Evolutionary conservation across 2,113 vertebrate genomes (phyloP), one percentile per base, ranked within the genome.

Genomic region (Eurypyga helias): DNA sequence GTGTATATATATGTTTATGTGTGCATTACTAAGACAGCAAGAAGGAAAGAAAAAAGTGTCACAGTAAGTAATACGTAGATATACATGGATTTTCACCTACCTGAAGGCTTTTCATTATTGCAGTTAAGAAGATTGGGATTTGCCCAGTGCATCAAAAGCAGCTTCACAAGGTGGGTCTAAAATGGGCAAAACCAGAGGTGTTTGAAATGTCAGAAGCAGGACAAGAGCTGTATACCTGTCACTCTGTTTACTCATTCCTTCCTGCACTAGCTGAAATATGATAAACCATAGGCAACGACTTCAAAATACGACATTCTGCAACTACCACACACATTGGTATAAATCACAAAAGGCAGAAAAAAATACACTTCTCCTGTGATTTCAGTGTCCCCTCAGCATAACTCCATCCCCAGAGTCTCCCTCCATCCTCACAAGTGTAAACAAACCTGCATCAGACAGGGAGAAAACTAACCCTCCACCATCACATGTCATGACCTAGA

Each of bases 51-150:
- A 91, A 76, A 49, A 9, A 48, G n/a, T 48, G 29, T 75, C 43
- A 78, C 13, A n/a, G 31, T 25, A 83, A 72, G 13, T 34, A 33
- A 10, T 18, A 45, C 2, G n/a, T 29, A 43, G 5, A 29, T 9
- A 26, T 8, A 62, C 9, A 64, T 4, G 4, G 15, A 83, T 83
- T 85, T 95, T 92, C 72, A 93, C 97, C 89, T 96, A 99, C 99
- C 99, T 98, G 99, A 99, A 67, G 99, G 98, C 75, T 99, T 99
- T 96, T 99, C 99, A 82, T 99, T 98, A 95, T 98, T 99, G 97
- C 98, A 98, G 98, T 99, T 99, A 93, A 99, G 95, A 61, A 99
- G 98, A 84, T 98, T 98, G 2, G 99, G 99, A 96, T 99, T 98
- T 36, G 99, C 99, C 84, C 98, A 97, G 95, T 98, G 98, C 78